These are phyloP conservation scores for Phrynosoma platyrhinos DNA, from an alignment of 2,113 vertebrate species.

Conservation along the genomic window DNA sequence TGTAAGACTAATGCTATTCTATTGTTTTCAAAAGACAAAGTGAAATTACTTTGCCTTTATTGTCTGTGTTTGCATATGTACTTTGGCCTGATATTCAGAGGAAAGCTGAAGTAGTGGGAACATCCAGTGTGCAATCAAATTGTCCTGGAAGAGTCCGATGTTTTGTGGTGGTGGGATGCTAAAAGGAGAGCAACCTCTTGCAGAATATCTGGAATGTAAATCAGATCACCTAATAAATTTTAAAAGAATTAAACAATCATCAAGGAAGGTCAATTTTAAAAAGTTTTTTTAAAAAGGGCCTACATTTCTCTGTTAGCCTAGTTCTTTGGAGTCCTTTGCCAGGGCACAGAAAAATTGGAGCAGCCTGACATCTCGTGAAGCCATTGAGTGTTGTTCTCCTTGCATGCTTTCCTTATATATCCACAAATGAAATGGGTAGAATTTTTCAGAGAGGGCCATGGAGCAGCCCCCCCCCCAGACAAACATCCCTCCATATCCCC, in stretches of 20 bases:
- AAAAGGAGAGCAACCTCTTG: neutral
- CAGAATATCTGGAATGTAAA: neutral
- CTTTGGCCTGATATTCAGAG: conserved; percentile 41
- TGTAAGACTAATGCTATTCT: neutral
- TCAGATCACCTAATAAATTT: neutral
- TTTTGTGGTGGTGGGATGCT: neutral
- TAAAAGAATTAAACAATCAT: neutral
- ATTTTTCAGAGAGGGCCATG: neutral
- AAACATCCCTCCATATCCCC: conserved; percentile 14
- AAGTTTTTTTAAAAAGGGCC: neutral
- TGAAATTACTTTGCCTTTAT: conserved; percentile 31
- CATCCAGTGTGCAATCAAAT: neutral
- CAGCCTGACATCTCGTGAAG: neutral
- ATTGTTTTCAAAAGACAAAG: fast-evolving
- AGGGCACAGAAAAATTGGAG: too few species aligned
- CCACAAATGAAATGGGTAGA: neutral
- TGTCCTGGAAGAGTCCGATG: neutral
- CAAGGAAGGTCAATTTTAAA: neutral
- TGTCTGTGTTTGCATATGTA: conserved; percentile 26
- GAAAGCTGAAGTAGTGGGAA: conserved; percentile 39
- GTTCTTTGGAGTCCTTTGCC: neutral
- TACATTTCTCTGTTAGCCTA: neutral
- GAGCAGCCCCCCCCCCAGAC: conserved; percentile 31
- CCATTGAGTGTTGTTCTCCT: neutral
- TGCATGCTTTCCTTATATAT: neutral